phyloP scores from a whole-genome alignment of 2,113 vertebrate species.

The Chloroceryle aenea region DNA sequence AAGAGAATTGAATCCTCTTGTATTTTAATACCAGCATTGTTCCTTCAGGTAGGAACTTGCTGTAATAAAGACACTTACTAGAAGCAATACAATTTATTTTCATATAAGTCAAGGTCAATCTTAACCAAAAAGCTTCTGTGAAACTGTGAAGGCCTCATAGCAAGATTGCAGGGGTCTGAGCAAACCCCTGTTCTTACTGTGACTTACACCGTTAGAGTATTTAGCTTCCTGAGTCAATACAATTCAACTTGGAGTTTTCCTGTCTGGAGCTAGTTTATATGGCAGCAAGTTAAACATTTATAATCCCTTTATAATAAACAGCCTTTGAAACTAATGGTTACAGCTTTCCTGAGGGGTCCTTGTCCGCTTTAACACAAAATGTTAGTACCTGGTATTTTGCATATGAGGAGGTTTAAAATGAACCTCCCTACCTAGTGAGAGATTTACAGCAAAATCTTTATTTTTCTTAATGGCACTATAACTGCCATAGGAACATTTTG shows the following conservation, averaged over 20 bases:
- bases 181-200: not conserved
- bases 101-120: not conserved
- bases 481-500: not conserved
- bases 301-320: not conserved
- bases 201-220: not conserved
- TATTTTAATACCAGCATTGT: not conserved
- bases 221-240: not conserved
- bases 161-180: not conserved
- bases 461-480: not conserved
- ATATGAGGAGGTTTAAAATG: not conserved
- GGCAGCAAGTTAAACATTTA: not conserved
- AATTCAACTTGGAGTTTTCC: not conserved
- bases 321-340: not conserved
- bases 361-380: not conserved
- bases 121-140: not conserved
- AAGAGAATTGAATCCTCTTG: not conserved
- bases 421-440: not conserved
- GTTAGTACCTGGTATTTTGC: not conserved
- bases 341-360: not conserved
- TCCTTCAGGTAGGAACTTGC: not conserved
- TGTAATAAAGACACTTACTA: not conserved
- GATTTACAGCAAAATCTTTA: not conserved
- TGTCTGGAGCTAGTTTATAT: not conserved
- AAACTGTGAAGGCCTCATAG: not conserved
- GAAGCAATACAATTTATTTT: not conserved